Evolutionary conservation across 92 coral and sea anemone species (phyloP), one percentile per base, ranked within the genome.

Genomic region (Actinernus sp.): DNA sequence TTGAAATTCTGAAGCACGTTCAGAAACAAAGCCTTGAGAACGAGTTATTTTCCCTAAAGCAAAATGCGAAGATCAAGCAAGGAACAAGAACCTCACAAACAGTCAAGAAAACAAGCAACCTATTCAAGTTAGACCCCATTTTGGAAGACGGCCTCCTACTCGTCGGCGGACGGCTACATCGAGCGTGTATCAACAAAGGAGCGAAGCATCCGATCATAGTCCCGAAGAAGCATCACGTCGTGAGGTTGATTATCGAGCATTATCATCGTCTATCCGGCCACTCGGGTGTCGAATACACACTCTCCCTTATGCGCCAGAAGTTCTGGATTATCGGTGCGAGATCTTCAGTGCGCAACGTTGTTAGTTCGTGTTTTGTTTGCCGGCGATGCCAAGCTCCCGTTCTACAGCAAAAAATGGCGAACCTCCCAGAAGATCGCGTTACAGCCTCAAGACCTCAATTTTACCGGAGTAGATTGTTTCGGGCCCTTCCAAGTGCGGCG

Each of bases 111-210:
- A 26, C 73, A 23, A 65, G 73, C 31, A 22, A 3, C 45, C 37
- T 65, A 10, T 49, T 7, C 5, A 65, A 52, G 41, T 28, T 65
- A 8, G 64, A 51, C 26, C 73, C 71, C 0, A 2, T 7, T 19
- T 8, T 65, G 13, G 18, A 23, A 24, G 40, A 49, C 23, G 39
- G 43, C 1, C 25, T 65, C 8, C 2, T 65, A 11, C 41, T 24
- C 29, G 62, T 65, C 7, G 73, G 63, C 6, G 73, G 73, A 49
- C 73, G 73, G 25, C 21, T 65, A 4, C 4, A 31, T 1, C 31
- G 37, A 24, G 41, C 65, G 1, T 30, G 24, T 2, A 26, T 65
- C 9, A 20, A 53, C n/a, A 37, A 65, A 3, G 63, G 12, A 51
- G 28, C 58, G 24, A 10, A 46, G 53, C 68, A 61, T 22, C 71